Evolutionary conservation across 2,888 invertebrate species (phyloP).

Genomic region (Heliconius erato): DNA sequence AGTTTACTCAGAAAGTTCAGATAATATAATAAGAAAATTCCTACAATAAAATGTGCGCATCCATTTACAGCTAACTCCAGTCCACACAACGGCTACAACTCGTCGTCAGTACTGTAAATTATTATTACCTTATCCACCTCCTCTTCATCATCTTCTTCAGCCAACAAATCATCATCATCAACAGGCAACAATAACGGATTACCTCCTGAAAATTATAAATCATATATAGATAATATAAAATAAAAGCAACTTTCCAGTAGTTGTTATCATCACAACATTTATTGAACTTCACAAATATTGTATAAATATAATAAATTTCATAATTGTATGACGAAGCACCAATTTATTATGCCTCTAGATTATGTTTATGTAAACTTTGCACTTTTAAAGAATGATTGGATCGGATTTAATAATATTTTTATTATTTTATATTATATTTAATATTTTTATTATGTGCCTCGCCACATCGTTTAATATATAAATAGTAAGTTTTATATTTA

Average conservation of each 20-base stretch:
- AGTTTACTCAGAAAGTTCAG: not conserved
- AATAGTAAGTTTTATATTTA: not conserved
- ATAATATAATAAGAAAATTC: not conserved
- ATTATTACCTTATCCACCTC: constrained; percentile 92
- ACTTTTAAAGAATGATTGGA: not conserved
- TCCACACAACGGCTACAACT: too few relatives aligned
- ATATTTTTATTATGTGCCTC: not conserved
- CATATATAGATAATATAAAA: not conserved
- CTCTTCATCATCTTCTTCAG: constrained; percentile 94
- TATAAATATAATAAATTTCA: not conserved
- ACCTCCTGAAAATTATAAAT: constrained; percentile 65
- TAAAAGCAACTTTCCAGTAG: not conserved
- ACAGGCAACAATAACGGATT: constrained; percentile 81
- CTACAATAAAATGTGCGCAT: not conserved
- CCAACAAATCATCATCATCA: constrained; percentile 88
- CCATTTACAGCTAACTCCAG: too few relatives aligned
- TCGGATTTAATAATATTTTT: too few relatives aligned
- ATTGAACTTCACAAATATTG: constrained; percentile 8
- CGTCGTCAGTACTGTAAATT: not conserved
- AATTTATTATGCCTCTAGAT: not conserved
- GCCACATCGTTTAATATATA: not conserved
- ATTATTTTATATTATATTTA: too few relatives aligned
- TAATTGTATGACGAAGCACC: not conserved
- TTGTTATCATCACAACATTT: constrained; percentile 7
- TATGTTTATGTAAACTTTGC: not conserved